Percentiles rank a stretch among this genome's conserved stretches.
phyloP scores from a whole-genome alignment of 2,888 invertebrate genomes.

The Limnephilus marmoratus region DNA sequence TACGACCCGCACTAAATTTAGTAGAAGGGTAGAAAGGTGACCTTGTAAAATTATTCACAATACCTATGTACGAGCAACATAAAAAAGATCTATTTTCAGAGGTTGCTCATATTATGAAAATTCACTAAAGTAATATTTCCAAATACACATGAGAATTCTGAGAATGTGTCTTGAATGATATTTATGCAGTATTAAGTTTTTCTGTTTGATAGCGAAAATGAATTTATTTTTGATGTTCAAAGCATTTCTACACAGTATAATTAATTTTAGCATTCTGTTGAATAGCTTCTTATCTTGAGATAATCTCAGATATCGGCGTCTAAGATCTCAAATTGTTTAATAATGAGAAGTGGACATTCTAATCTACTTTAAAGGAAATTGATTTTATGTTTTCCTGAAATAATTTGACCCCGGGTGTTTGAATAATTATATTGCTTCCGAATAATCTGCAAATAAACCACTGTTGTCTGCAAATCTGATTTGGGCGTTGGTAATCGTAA shows the following conservation, averaged over 20 bases:
- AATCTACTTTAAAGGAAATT: neutral
- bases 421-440: neutral
- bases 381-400: neutral
- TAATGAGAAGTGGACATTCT: neutral
- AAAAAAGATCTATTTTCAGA: too few relatives aligned
- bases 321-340: neutral
- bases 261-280: neutral
- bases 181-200: too few relatives aligned
- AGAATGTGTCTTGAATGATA: too few relatives aligned
- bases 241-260: neutral
- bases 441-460: neutral
- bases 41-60: too few relatives aligned
- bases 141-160: too few relatives aligned
- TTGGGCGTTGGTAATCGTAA: too few relatives aligned
- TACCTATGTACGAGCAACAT: too few relatives aligned
- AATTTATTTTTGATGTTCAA: too few relatives aligned
- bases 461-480: neutral
- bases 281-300: neutral
- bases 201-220: too few relatives aligned
- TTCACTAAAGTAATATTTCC: too few relatives aligned
- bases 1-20: neutral
- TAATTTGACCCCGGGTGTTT: neutral
- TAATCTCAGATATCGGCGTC: neutral
- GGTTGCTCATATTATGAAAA: too few relatives aligned
- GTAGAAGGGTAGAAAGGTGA: too few relatives aligned